Percentiles rank a stretch among this genome's conserved stretches.
Conservation (phyloP, 2,113 vertebrate genomes). For the Chauna torquata region DNA sequence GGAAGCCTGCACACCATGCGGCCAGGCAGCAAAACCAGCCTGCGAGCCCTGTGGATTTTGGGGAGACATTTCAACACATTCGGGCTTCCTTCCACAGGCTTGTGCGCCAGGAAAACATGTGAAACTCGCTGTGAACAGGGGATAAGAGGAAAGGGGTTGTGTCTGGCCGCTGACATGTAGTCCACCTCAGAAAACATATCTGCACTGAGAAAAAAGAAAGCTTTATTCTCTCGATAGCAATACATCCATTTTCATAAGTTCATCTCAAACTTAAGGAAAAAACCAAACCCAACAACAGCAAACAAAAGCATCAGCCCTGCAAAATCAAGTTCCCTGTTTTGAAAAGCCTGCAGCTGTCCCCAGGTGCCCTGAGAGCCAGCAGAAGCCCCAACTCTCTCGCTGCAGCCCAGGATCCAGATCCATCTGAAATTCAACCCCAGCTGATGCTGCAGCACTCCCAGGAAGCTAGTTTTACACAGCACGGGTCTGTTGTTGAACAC, state of each 20-base stretch:
- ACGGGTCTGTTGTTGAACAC: background rate
- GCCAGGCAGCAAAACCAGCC: background rate
- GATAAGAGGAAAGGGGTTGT: background rate
- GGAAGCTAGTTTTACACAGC: background rate
- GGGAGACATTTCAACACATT: background rate
- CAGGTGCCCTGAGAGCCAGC: background rate
- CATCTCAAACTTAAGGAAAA: background rate
- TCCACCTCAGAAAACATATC: background rate
- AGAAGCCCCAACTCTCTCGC: background rate
- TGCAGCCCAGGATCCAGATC: background rate
- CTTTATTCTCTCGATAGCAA: constrained; percentile 16
- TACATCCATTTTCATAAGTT: constrained; percentile 59
- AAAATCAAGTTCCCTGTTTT: background rate
- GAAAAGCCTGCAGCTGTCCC: background rate
- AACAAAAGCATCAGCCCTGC: background rate
- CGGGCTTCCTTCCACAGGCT: background rate
- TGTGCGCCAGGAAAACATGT: background rate
- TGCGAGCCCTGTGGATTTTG: fast-evolving
- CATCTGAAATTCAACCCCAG: background rate
- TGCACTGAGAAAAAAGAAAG: background rate
- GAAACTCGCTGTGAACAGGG: background rate
- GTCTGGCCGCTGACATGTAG: background rate
- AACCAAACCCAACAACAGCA: background rate
- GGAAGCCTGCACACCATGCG: fast-evolving
- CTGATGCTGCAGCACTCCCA: background rate